These are phyloP conservation scores for Anisognathus igniventris DNA, from an alignment of 2,797 vertebrate species.

Conservation along the genomic window DNA sequence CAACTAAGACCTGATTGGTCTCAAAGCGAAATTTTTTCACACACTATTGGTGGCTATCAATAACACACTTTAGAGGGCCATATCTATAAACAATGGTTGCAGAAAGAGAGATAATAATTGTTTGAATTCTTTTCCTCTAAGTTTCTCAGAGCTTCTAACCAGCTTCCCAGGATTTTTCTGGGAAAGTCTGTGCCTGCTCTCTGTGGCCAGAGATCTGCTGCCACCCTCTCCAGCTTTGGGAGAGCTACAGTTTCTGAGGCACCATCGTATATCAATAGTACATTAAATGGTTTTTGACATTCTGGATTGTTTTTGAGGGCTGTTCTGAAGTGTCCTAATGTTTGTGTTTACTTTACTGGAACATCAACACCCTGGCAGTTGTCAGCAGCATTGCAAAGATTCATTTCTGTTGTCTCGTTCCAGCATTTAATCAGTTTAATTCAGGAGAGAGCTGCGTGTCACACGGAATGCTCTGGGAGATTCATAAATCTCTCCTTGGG, in stretches of 20 bases:
- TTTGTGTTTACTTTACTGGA: neutral
- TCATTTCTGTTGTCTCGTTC: neutral
- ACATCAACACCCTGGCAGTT: neutral
- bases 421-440: constrained; percentile 43
- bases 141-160: neutral
- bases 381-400: neutral
- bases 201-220: neutral
- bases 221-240: neutral
- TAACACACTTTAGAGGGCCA: neutral
- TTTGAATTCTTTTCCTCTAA: neutral
- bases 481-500: constrained; percentile 4
- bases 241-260: neutral
- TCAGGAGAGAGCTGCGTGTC: neutral
- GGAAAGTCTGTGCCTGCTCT: neutral
- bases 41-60: neutral
- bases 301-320: neutral
- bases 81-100: neutral
- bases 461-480: neutral
- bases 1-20: neutral
- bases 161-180: neutral
- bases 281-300: neutral
- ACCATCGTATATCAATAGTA: neutral
- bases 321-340: neutral
- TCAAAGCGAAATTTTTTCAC: neutral
- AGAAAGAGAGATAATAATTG: neutral